phyloP scores from a whole-genome alignment of 2,797 vertebrate species.

The Zalophus californianus region DNA sequence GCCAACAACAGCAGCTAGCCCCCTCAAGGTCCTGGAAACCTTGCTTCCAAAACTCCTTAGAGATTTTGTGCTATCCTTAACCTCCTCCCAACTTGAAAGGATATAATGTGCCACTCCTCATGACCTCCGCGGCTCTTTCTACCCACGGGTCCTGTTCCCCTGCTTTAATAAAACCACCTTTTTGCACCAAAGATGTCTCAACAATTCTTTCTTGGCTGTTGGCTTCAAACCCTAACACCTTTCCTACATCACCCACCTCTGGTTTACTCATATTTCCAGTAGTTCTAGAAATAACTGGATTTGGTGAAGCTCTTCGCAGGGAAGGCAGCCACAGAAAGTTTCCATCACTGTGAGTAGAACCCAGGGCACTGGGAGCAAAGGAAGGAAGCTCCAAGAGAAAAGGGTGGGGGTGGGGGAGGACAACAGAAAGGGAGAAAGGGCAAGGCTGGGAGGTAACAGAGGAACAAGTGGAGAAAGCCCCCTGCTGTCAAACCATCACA shows the following conservation, averaged over 20 bases:
- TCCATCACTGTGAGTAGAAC: background rate
- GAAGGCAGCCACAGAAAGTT: background rate
- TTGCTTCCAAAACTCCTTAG: background rate
- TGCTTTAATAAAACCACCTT: background rate
- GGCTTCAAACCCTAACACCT: background rate
- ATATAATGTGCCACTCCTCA: background rate
- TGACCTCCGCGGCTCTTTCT: background rate
- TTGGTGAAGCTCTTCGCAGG: background rate
- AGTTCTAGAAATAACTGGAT: constrained; percentile 7
- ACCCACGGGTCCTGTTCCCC: background rate
- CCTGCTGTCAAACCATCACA: background rate
- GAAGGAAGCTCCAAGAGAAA: background rate
- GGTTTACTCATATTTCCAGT: background rate
- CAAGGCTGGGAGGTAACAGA: background rate
- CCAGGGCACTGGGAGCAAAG: background rate
- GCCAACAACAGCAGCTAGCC: background rate
- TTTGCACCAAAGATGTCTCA: background rate
- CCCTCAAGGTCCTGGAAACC: background rate
- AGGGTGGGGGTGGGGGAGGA: background rate
- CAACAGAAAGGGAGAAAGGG: background rate
- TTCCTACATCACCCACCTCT: background rate
- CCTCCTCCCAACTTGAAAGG: background rate
- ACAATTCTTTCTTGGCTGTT: background rate
- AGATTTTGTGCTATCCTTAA: background rate
- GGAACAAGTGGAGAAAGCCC: background rate